Percentiles rank a stretch among this genome's conserved stretches.
Evolutionary conservation across 2,888 invertebrate species (phyloP).

Genomic region (Lasioglossum malachurum): DNA sequence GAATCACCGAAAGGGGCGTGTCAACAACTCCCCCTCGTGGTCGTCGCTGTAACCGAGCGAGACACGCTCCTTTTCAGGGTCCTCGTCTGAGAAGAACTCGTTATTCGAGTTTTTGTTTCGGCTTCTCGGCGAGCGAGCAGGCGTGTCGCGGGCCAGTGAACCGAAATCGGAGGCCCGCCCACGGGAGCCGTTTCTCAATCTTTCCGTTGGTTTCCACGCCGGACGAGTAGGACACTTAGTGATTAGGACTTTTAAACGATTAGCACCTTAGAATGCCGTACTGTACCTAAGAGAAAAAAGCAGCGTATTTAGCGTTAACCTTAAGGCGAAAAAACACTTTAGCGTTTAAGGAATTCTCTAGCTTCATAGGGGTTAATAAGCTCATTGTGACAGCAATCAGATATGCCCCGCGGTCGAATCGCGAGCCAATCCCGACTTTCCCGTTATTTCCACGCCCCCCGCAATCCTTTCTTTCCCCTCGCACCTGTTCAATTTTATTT

Average conservation of each 20-base stretch:
- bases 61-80: constrained; percentile 59
- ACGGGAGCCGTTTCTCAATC: constrained; percentile 6
- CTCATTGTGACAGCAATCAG: constrained; percentile 84
- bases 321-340: constrained; percentile 57
- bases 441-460: not conserved
- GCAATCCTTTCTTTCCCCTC: not conserved
- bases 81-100: constrained; percentile 57
- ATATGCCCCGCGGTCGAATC: constrained; percentile 73
- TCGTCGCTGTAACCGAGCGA: constrained; percentile 48
- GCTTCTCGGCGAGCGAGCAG: constrained; percentile 38
- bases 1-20: constrained; percentile 17
- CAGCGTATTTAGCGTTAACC: constrained; percentile 74
- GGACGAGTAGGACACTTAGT: constrained; percentile 65
- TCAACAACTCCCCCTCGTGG: constrained; percentile 49
- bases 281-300: constrained; percentile 69
- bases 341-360: constrained; percentile 72
- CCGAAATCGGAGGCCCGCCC: constrained; percentile 11
- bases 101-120: constrained; percentile 56
- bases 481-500: not conserved
- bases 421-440: constrained; percentile 34
- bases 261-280: constrained; percentile 74
- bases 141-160: constrained; percentile 35
- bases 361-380: constrained; percentile 78
- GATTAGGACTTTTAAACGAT: constrained; percentile 66
- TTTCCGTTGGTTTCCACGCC: constrained; percentile 44